Conservation (phyloP, 2,797 vertebrate genomes). For the Halcyon chelicuti region DNA sequence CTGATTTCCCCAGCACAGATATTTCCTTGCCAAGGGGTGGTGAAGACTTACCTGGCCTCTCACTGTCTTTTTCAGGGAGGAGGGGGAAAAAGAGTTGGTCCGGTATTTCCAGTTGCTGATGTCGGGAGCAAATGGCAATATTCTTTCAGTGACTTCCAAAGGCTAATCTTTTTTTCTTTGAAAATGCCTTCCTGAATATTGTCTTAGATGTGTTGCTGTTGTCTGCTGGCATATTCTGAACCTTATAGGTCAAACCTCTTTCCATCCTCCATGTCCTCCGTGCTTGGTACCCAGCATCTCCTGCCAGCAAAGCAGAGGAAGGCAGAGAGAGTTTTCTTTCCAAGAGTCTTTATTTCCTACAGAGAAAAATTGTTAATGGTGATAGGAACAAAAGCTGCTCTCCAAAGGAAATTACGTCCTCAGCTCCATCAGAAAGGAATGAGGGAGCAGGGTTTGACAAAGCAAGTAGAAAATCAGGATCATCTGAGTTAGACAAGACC, state of each 20-base stretch:
- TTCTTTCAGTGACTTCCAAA: neutral
- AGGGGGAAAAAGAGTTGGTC: neutral
- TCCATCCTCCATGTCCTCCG: rapidly evolving
- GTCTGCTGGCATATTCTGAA: neutral
- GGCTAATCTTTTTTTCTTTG: neutral
- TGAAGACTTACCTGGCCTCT: neutral
- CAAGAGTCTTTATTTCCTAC: neutral
- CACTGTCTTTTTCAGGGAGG: neutral
- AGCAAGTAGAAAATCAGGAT: neutral
- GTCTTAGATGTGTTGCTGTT: neutral
- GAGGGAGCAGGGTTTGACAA: neutral
- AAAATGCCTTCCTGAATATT: neutral
- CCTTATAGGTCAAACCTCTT: neutral
- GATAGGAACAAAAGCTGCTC: neutral
- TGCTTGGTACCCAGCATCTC: neutral
- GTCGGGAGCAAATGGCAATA: neutral
- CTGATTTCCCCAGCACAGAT: neutral
- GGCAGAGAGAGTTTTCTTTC: neutral
- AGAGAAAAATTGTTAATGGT: neutral
- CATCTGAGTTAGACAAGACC: neutral
- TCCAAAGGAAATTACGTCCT: neutral
- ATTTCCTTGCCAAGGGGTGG: neutral
- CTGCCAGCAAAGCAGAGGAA: neutral
- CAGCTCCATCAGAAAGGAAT: neutral
- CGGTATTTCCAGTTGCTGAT: neutral